Base-by-base conservation (phyloP, 2,888 invertebrate species). In the Disparrhopalites patrizii region DNA sequence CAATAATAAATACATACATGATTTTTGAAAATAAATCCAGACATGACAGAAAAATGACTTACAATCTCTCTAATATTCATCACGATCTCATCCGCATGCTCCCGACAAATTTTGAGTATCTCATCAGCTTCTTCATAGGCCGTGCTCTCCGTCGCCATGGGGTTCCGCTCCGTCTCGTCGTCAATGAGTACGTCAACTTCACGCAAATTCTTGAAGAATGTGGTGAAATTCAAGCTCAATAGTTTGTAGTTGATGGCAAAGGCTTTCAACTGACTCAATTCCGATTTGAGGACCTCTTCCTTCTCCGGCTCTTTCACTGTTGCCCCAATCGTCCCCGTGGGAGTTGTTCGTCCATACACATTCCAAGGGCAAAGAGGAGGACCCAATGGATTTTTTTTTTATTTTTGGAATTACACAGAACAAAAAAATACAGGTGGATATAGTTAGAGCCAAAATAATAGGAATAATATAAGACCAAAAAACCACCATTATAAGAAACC, bases 211-310 rank as follows among this genome's bases (percentile, higher is more conserved):
- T 85, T 85, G 79, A 89, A 87, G 79, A 89, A 88, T 57, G 85
- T 83, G 68, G 87, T 83, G 56, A 89, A 80, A 80, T 86, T 85
- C 77, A 88, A 86, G 57, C 88, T 78, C 56, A 91, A 79, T 23
- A 84, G 83, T 77, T 87, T 86, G 77, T 90, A 91, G 75, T 90
- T 87, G 15, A 85, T 85, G 50, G 86, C 82, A 65, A 88, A 85
- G 66, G 51, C 28, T 61, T 51, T 61, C 28, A 61, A 25, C 33
- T 51, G 61, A 61, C 51, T 51, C 36, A 50, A 51, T 25, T 51
- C 61, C n/a, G 51, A 61, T 51, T 61, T 61, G 51, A 60, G 50
- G 31, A 28, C 51, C n/a, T 58, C 43, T 18, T 10, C 58, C n/a
- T 40, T 61, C 31, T 51, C 51, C 5, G 28, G 57, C n/a, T 61